Percentiles rank a stretch among this genome's conserved stretches.
phyloP scores from a whole-genome alignment of 2,797 vertebrate genomes.

The Prionace glauca region DNA sequence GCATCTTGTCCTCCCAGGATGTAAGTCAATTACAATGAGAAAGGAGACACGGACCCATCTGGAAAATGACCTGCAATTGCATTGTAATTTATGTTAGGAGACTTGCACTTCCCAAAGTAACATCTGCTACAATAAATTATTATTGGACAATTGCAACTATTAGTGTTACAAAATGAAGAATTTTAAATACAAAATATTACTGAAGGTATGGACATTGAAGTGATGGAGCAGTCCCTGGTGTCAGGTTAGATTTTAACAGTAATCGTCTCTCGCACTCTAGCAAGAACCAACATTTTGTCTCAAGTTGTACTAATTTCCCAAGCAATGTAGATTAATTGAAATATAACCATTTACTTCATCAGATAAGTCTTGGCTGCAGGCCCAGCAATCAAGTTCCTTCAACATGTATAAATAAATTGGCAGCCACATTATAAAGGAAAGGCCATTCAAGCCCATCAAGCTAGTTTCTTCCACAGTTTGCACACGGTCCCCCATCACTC shows the following conservation, averaged over 20 bases:
- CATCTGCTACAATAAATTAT: neutral
- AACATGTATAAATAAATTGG: neutral
- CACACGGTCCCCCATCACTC: neutral
- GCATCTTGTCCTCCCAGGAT: neutral
- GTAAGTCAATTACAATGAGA: neutral
- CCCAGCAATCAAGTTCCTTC: neutral
- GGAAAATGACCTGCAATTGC: neutral
- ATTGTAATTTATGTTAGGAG: neutral
- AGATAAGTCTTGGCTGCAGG: neutral
- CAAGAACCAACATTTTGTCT: neutral
- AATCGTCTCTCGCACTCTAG: neutral
- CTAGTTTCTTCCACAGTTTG: neutral
- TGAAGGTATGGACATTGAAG: neutral
- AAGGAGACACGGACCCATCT: neutral
- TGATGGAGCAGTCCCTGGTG: neutral
- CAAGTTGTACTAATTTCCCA: neutral
- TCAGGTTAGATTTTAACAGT: neutral
- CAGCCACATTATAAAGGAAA: neutral
- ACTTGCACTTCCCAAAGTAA: neutral
- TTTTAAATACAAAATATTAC: neutral
- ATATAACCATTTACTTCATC: neutral
- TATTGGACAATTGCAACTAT: neutral
- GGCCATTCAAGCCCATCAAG: neutral
- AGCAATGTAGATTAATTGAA: neutral
- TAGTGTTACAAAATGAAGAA: neutral